These are phyloP conservation scores for Gracilinanus agilis DNA, from an alignment of 2,113 vertebrate genomes.

Conservation along the genomic window DNA sequence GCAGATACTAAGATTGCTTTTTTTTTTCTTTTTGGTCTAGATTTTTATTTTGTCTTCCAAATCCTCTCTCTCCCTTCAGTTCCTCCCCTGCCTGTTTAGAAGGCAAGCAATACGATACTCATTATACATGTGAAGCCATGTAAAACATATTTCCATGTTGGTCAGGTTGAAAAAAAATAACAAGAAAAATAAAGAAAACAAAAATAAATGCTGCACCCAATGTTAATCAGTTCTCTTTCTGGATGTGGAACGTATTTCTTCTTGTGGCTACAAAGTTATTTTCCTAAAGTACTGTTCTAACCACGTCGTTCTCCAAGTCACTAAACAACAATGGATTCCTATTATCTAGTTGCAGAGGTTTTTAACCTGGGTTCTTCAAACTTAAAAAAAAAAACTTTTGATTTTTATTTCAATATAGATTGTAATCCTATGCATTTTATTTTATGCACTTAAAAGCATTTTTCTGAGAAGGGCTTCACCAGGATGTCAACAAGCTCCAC, in stretches of 20 bases:
- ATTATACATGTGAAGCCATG: not conserved
- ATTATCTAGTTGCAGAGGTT: not conserved
- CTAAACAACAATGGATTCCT: not conserved
- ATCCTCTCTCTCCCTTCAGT: not conserved
- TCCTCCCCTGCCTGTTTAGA: not conserved
- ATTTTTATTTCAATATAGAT: not conserved
- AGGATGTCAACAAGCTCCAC: not conserved
- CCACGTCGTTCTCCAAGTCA: not conserved
- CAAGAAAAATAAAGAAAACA: not conserved
- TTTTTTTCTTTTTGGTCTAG: not conserved
- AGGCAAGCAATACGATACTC: not conserved
- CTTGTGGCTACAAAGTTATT: not conserved
- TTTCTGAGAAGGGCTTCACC: not conserved
- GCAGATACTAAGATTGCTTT: not conserved
- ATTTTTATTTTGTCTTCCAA: not conserved
- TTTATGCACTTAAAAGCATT: not conserved
- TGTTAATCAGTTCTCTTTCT: not conserved
- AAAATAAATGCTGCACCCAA: not conserved
- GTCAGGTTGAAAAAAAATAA: not conserved
- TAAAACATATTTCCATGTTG: not conserved
- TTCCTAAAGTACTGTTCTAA: not conserved
- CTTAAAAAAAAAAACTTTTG: not conserved
- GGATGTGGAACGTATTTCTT: not conserved
- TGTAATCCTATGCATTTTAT: not conserved
- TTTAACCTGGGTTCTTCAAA: not conserved